phyloP scores from a whole-genome alignment of 2,113 vertebrate species.

The Apteryx owenii region DNA sequence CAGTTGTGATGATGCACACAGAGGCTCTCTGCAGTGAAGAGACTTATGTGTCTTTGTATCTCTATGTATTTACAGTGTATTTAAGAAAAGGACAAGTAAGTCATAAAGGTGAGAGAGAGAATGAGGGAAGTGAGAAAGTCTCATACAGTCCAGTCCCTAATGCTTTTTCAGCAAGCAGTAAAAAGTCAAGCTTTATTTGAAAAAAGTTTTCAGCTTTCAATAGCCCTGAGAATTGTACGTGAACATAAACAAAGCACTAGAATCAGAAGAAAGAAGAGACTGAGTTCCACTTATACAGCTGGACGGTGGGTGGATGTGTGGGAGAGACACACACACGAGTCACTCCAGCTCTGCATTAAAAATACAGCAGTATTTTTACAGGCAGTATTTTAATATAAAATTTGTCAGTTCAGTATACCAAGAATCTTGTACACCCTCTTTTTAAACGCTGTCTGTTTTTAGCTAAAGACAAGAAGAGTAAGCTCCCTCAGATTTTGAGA shows the following conservation, averaged over 20 bases:
- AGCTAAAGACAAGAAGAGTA: neutral
- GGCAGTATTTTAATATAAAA: neutral
- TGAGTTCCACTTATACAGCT: neutral
- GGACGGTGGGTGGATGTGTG: conserved; percentile 19
- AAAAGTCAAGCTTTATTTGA: neutral
- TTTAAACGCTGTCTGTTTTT: neutral
- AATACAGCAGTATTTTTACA: conserved; percentile 15
- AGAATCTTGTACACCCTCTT: neutral
- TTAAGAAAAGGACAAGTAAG: neutral
- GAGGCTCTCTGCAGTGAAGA: neutral
- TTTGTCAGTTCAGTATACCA: neutral
- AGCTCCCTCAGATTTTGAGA: neutral
- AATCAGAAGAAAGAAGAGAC: neutral
- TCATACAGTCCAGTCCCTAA: neutral
- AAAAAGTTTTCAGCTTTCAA: neutral
- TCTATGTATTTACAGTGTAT: neutral
- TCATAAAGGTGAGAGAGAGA: neutral
- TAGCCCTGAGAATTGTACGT: neutral
- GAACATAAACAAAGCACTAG: neutral
- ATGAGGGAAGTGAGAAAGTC: neutral
- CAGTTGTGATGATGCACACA: neutral
- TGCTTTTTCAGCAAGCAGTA: neutral
- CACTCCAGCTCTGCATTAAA: neutral
- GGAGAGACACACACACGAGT: neutral
- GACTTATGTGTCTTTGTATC: neutral